Percentiles rank a stretch among this genome's conserved stretches.
Conservation (phyloP, 2,113 vertebrate species). For the Arizona elegans region DNA sequence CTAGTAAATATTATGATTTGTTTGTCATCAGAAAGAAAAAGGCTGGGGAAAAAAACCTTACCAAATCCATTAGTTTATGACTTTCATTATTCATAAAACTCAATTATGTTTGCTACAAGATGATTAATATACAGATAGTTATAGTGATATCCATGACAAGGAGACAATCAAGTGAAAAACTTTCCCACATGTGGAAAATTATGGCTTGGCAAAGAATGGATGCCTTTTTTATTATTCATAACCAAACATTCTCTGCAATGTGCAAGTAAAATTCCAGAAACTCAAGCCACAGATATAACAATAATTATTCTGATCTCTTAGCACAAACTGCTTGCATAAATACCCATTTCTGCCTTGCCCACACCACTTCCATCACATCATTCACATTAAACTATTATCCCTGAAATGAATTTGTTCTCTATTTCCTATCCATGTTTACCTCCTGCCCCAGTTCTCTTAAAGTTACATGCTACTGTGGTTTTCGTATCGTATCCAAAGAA, state of each 20-base stretch:
- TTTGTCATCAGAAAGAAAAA: constrained; percentile 11
- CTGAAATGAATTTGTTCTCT: neutral
- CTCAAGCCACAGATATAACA: neutral
- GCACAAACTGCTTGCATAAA: neutral
- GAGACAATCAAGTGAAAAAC: neutral
- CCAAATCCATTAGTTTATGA: constrained; percentile 7
- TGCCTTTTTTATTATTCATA: neutral
- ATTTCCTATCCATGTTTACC: neutral
- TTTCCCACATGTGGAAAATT: neutral
- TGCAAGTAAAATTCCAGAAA: neutral
- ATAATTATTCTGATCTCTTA: neutral
- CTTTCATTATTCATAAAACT: constrained; percentile 14
- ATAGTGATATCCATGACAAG: neutral
- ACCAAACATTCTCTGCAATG: neutral
- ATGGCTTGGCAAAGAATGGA: neutral
- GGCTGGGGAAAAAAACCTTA: neutral
- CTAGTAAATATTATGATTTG: constrained; percentile 32
- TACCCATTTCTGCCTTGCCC: neutral
- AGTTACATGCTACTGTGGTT: neutral
- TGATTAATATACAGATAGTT: neutral
- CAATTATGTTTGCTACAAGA: neutral
- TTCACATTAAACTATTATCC: neutral
- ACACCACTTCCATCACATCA: neutral
- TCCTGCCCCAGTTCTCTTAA: neutral
- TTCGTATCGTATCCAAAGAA: neutral